A percentile compares a stretch with the other conserved stretches of the same genome.
phyloP scores from a whole-genome alignment of 2,113 vertebrate genomes.

The Campylorhamphus procurvoides region DNA sequence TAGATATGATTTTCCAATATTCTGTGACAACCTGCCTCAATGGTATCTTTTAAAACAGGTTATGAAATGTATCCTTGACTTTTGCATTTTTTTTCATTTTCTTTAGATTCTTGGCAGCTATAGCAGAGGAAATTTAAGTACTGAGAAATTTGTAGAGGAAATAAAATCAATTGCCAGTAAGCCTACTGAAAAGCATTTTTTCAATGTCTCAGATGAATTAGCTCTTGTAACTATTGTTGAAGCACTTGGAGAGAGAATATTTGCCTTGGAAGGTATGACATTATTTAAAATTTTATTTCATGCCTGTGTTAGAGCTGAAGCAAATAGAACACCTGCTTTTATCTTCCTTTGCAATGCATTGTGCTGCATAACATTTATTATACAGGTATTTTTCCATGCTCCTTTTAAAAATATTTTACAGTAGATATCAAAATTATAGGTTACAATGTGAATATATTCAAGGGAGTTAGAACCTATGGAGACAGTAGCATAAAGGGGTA shows the following conservation, averaged over 20 bases:
- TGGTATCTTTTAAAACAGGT: neutral
- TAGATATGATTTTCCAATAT: neutral
- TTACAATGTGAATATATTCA: neutral
- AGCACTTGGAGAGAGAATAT: slow-evolving; percentile 90
- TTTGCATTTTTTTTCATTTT: neutral
- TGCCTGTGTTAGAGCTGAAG: neutral
- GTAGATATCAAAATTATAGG: neutral
- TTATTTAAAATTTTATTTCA: neutral
- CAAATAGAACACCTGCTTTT: neutral
- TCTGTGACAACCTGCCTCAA: neutral
- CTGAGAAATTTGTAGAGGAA: slow-evolving; percentile 88
- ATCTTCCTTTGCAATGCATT: neutral
- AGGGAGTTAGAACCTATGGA: neutral
- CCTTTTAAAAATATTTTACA: neutral
- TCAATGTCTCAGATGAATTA: slow-evolving; percentile 94
- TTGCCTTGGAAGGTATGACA: slow-evolving; percentile 91
- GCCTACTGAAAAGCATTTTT: slow-evolving; percentile 90
- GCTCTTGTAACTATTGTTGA: slow-evolving; percentile 90
- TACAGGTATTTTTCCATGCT: neutral
- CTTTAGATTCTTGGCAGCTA: slow-evolving; percentile 93
- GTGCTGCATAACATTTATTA: neutral
- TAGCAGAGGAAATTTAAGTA: slow-evolving; percentile 88
- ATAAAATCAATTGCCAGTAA: slow-evolving; percentile 90
- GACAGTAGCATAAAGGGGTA: neutral
- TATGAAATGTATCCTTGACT: neutral